Percentiles rank a stretch among this genome's conserved stretches.
These are phyloP conservation scores for Petrocephalus schoutedeni DNA, from an alignment of 2,797 vertebrate genomes.

Conservation along the genomic window DNA sequence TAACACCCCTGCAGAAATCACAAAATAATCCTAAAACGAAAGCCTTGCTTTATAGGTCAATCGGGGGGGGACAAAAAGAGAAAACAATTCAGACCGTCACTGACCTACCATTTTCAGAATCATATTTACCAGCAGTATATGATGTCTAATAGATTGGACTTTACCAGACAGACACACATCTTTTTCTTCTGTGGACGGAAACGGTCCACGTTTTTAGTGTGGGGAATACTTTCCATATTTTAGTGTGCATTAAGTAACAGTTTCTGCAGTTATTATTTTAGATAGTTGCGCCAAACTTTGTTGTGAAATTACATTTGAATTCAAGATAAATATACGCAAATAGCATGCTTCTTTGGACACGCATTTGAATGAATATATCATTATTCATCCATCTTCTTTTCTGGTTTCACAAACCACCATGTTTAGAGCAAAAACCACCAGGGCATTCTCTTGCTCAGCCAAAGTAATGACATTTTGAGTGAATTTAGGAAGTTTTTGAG, in stretches of 20 bases:
- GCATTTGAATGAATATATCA: background rate
- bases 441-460: background rate
- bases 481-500: background rate
- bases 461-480: background rate
- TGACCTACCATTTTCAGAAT: background rate
- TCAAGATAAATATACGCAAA: background rate
- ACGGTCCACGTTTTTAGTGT: background rate
- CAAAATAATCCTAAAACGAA: background rate
- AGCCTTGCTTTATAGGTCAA: background rate
- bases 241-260: background rate
- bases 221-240: background rate
- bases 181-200: background rate
- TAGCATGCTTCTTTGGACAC: background rate
- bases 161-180: background rate
- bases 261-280: background rate
- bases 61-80: background rate
- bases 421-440: background rate
- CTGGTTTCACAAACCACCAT: background rate
- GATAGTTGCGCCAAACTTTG: background rate
- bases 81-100: too few relatives aligned
- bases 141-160: background rate
- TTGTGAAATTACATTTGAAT: background rate
- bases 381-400: background rate
- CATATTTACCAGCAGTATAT: background rate
- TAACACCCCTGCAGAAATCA: conserved; percentile 71